Conservation (phyloP, 2,888 invertebrate species). For the Arrhopalites spinosus region DNA sequence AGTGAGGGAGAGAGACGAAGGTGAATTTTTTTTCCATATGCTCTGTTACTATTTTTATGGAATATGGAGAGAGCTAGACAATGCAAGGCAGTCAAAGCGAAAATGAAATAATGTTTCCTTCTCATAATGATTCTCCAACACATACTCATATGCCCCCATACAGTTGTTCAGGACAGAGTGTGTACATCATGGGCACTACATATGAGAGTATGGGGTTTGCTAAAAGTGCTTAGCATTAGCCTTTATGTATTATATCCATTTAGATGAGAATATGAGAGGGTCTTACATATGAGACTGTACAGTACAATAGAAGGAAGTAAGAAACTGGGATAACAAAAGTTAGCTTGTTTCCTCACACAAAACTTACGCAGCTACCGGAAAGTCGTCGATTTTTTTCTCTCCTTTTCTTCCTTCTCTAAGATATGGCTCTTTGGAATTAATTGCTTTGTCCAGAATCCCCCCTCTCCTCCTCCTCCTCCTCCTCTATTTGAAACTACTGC, state of each 20-base stretch:
- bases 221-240: neutral
- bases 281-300: neutral
- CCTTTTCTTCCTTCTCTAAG: neutral
- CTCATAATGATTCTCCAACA: neutral
- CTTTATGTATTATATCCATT: neutral
- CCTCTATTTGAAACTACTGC: no score
- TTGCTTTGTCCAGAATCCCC: neutral
- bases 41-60: neutral
- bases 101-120: constrained; percentile 4
- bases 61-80: neutral
- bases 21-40: constrained; percentile 25
- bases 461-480: no score
- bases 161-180: neutral
- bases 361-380: constrained; percentile 4
- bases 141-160: neutral
- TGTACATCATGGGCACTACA: no score
- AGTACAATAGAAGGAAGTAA: neutral
- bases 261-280: neutral
- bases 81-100: neutral
- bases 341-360: constrained; percentile 14
- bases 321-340: neutral
- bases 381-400: constrained; percentile 6
- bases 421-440: constrained; percentile 6
- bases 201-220: no score
- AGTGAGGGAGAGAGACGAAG: neutral